These are phyloP conservation scores for Apostichopus japonicus DNA, from an alignment of 35 echinoderm and acorn worm genomes.

Conservation along the genomic window DNA sequence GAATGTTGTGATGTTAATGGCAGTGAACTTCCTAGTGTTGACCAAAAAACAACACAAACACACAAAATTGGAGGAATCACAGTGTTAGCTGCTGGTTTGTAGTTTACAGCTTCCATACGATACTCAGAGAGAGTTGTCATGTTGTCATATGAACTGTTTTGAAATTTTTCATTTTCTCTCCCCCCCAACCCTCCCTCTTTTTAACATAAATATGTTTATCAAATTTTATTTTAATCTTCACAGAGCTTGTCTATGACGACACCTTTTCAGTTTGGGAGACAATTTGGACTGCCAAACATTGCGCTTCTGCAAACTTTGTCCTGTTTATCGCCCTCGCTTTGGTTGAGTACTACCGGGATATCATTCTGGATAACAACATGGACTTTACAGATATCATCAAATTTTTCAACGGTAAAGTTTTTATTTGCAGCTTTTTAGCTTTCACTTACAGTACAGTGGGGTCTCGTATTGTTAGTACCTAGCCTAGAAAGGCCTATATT, in stretches of 20 bases:
- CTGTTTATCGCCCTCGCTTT: constrained; percentile 95
- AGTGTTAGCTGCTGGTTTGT: too few species aligned
- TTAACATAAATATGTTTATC: too few species aligned
- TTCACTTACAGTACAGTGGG: too few species aligned
- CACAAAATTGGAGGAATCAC: neutral
- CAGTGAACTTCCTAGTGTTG: too few species aligned
- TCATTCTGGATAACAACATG: constrained; percentile 99
- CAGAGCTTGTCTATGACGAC: constrained; percentile 98
- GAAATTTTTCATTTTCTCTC: neutral
- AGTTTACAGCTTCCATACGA: too few species aligned
- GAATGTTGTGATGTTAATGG: too few species aligned
- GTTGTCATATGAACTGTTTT: neutral
- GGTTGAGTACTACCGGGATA: constrained; percentile 98
- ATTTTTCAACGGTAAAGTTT: constrained; percentile 95
- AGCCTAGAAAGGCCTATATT: too few species aligned
- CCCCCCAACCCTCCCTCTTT: too few species aligned
- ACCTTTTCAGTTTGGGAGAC: constrained; percentile 98
- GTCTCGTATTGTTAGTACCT: too few species aligned
- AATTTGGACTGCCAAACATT: constrained; percentile 96
- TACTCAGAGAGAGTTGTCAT: too few species aligned
- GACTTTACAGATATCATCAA: constrained; percentile 99
- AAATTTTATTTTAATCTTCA: neutral
- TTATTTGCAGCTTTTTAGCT: too few species aligned
- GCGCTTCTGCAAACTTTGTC: constrained; percentile 92
- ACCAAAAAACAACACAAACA: too few species aligned